These are phyloP conservation scores for Ambastaia sidthimunki DNA, from an alignment of 2,797 vertebrate species.

Conservation along the genomic window DNA sequence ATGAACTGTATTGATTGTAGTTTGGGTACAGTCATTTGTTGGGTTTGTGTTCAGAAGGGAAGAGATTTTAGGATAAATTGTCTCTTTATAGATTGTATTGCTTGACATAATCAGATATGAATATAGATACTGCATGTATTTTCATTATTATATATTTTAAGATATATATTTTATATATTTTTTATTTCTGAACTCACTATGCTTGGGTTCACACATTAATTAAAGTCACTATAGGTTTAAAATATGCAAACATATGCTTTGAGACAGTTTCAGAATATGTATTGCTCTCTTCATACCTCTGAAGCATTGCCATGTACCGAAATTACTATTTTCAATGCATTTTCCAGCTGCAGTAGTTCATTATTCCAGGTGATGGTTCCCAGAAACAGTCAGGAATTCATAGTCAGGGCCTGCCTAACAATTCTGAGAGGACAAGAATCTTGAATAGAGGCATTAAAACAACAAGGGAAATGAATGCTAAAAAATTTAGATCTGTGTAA, in stretches of 20 bases:
- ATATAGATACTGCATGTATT: background rate
- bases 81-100: background rate
- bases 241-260: slow-evolving; percentile 12
- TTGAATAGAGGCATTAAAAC: slow-evolving; percentile 15
- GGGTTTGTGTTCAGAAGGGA: too few species aligned
- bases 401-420: slow-evolving; percentile 48
- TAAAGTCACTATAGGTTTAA: background rate
- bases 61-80: background rate
- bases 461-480: slow-evolving; percentile 45
- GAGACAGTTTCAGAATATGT: slow-evolving; percentile 37
- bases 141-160: background rate
- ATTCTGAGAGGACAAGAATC: slow-evolving; percentile 30
- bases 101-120: background rate
- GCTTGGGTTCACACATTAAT: slow-evolving; percentile 27
- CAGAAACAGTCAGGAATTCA: slow-evolving; percentile 67
- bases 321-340: slow-evolving; percentile 70
- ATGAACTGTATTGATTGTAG: too few species aligned
- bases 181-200: background rate
- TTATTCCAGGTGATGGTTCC: slow-evolving; percentile 69
- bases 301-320: slow-evolving; percentile 27
- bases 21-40: too few species aligned
- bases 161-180: background rate
- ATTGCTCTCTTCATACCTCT: slow-evolving; percentile 49
- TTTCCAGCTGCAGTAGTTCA: slow-evolving; percentile 67
- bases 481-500: slow-evolving; percentile 47